Conservation (phyloP, 2,888 invertebrate genomes). For the Myathropa florea region DNA sequence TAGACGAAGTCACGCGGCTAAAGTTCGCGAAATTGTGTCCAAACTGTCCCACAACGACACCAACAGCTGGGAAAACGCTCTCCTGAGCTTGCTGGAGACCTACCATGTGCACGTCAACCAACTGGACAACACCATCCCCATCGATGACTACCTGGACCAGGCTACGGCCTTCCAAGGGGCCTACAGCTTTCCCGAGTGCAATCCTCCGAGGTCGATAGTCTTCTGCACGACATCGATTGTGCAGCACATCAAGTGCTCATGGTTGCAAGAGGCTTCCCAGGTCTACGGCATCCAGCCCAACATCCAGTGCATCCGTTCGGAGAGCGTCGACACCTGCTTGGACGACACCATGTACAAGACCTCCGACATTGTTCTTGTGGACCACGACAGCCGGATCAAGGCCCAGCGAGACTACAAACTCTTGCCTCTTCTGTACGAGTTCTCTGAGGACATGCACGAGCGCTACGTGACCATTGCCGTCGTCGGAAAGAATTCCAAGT, state of each 20-base stretch:
- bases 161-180: constrained; percentile 85
- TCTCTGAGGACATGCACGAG: constrained; percentile 77
- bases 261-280: constrained; percentile 87
- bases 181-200: constrained; percentile 86
- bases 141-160: constrained; percentile 85
- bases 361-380: constrained; percentile 87
- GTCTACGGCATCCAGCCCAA: constrained; percentile 90
- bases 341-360: constrained; percentile 83
- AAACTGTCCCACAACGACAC: constrained; percentile 79
- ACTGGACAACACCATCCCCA: constrained; percentile 83
- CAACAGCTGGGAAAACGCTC: constrained; percentile 82
- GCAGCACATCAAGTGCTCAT: constrained; percentile 89
- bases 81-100: constrained; percentile 84
- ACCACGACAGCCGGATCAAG: constrained; percentile 86
- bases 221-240: constrained; percentile 87
- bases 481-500: constrained; percentile 83
- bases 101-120: constrained; percentile 82
- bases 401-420: constrained; percentile 84
- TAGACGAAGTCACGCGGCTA: constrained; percentile 81
- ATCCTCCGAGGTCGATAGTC: constrained; percentile 85
- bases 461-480: constrained; percentile 84
- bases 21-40: constrained; percentile 82
- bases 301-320: constrained; percentile 87
- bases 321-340: constrained; percentile 85
- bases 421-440: constrained; percentile 77